Base-by-base conservation (phyloP, 2,888 invertebrate species). In the Meta bourneti region DNA sequence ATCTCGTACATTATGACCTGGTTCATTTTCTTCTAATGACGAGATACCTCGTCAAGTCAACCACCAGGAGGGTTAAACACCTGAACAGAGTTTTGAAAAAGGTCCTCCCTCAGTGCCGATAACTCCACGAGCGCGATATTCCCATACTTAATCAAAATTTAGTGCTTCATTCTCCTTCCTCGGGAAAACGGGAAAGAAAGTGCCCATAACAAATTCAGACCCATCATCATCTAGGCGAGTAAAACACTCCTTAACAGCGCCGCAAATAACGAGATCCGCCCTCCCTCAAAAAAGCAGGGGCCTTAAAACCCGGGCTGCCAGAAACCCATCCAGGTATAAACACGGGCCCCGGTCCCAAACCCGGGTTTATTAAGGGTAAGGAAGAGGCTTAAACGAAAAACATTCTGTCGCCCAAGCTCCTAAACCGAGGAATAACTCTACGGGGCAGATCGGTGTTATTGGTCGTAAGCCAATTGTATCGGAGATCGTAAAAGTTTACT, bases 401-500 rank as follows among this genome's bases (percentile, higher is more conserved):
- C 85, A 75, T 86, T 78, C 61, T 75, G 81, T 75, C 77, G 69
- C 61, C 48, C n/a, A 11, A 4, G 19, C 20, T 20, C 70, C 54
- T 69, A 81, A 81, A 81, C 69, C 54, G 69, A 81, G 54, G 80
- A 81, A 81, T 61, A 78, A 49, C 77, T 48, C 16, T 48, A 54
- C 49, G 11, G 69, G 75, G 72, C n/a, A 74, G 74, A 75, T 75
- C 49, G 84, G 84, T 74, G 69, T 86, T 51, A 69, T 74, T 86
- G 85, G 77, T 86, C 85, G 85, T 86, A 86, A 86, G 85, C 85
- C 85, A 78, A 86, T 86, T 86, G 85, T 86, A 86, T 86, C 70
- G 70, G 70, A 49, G 77, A 49, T 78, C 78, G 78, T 86, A 86
- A 86, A 86, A 86, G 49, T 86, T 86, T 86, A 86, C 51, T 78